A percentile compares a stretch with the other conserved stretches of the same genome.
phyloP scores from a whole-genome alignment of 2,888 invertebrate genomes.

The Leucophenga maculata region DNA sequence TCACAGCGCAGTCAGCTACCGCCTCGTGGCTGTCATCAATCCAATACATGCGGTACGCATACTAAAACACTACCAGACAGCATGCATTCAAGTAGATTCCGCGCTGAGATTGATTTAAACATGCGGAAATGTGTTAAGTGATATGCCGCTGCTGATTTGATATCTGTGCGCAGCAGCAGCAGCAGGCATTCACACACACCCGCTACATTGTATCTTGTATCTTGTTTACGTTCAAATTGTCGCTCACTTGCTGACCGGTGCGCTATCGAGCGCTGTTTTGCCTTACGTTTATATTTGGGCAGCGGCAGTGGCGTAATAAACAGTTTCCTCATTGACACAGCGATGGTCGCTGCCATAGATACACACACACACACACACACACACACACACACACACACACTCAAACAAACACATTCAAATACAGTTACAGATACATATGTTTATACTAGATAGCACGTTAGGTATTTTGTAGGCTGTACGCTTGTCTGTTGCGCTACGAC shows the following conservation, averaged over 20 bases:
- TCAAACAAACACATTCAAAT: no score
- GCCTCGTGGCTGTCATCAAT: constrained; percentile 47
- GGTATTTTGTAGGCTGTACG: neutral
- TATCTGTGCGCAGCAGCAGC: neutral
- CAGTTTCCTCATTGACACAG: constrained; percentile 1
- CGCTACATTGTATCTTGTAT: neutral
- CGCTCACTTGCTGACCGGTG: neutral
- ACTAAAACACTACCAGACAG: neutral
- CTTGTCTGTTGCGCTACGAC: neutral
- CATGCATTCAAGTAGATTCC: neutral
- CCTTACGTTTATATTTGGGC: neutral
- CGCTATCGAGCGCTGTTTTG: neutral
- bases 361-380: no score
- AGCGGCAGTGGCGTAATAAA: neutral
- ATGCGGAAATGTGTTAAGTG: constrained; percentile 37
- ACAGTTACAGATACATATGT: neutral
- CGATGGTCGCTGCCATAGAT: neutral
- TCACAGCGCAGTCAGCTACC: constrained; percentile 50
- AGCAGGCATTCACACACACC: neutral
- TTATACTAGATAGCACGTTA: neutral
- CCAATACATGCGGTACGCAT: no score
- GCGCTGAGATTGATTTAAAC: constrained; percentile 32
- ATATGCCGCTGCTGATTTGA: constrained; percentile 22
- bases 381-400: no score
- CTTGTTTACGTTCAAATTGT: neutral